Percentiles rank a stretch among this genome's conserved stretches.
These are phyloP conservation scores for Myotis vivesi DNA, from an alignment of 2,797 vertebrate species.

Conservation along the genomic window DNA sequence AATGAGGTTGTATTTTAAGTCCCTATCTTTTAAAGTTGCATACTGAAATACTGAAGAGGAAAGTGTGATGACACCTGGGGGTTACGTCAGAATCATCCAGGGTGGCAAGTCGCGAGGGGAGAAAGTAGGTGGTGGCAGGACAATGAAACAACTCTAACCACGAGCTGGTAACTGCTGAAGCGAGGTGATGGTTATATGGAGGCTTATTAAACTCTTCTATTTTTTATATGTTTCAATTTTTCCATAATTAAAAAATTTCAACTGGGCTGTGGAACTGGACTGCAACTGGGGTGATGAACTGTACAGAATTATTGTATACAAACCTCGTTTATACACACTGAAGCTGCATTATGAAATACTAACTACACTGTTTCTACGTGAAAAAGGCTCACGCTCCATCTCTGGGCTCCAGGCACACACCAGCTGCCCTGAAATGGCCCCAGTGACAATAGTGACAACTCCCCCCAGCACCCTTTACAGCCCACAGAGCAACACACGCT, in stretches of 20 bases:
- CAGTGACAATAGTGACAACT: fast-evolving
- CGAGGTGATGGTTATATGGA: neutral
- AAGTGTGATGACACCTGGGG: neutral
- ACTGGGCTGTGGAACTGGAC: neutral
- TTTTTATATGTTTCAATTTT: neutral
- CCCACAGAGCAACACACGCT: neutral
- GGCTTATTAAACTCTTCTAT: neutral
- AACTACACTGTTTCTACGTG: neutral
- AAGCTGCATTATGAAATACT: neutral
- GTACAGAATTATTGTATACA: neutral
- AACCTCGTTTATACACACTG: neutral
- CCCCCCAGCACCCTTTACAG: neutral
- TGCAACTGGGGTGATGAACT: neutral
- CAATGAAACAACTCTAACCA: neutral
- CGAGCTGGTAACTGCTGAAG: neutral
- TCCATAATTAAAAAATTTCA: neutral
- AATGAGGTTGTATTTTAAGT: neutral
- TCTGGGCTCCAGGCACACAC: neutral
- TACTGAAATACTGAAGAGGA: neutral
- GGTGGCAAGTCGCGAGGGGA: no score
- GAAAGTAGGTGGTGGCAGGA: fast-evolving
- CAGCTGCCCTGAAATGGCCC: neutral
- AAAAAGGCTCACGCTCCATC: neutral
- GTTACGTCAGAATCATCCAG: neutral
- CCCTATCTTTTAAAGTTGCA: neutral